Conservation (phyloP, 2,113 vertebrate species). For the Silurus glanis region DNA sequence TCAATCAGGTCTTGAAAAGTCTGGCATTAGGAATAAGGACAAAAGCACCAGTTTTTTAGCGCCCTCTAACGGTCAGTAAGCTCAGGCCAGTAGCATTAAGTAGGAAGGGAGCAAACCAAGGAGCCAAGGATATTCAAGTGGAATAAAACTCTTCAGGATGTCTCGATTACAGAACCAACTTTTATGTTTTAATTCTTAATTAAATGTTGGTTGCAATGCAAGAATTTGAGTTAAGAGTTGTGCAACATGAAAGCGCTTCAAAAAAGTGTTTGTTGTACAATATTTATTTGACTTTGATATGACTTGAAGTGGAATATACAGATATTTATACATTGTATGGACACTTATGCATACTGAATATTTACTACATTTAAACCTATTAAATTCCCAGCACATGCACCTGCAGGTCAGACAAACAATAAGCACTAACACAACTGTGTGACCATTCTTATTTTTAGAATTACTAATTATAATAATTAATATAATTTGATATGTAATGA, state of each 20-base stretch:
- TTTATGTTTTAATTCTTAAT: neutral
- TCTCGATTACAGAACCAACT: neutral
- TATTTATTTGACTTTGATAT: conserved; percentile 1
- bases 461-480: neutral
- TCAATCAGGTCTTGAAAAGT: no score
- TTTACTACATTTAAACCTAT: neutral
- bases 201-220: neutral
- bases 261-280: neutral
- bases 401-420: neutral
- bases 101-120: no score
- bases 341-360: neutral
- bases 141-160: neutral
- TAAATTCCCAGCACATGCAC: neutral
- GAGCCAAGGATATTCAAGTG: neutral
- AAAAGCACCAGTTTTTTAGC: no score
- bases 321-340: neutral
- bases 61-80: no score
- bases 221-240: neutral
- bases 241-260: neutral
- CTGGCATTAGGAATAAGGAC: no score
- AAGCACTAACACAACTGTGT: neutral
- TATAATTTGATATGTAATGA: neutral
- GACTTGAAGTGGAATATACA: neutral
- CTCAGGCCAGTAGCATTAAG: no score
- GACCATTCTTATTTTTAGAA: neutral